phyloP scores from a whole-genome alignment of 2,797 vertebrate species.

The Podarcis siculus region DNA sequence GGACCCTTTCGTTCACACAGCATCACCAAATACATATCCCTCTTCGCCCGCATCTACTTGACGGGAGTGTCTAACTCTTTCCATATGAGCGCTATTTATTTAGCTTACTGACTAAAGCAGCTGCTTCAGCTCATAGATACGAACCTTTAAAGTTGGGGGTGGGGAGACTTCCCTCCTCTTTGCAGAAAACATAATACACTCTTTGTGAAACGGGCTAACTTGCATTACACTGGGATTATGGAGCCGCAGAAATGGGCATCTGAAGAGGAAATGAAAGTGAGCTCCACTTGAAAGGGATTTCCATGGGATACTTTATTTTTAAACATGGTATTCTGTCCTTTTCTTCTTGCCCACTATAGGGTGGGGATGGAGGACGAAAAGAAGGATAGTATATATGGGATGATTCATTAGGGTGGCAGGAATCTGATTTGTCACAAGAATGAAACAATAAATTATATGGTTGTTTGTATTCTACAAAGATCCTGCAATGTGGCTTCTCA shows the following conservation, averaged over 20 bases:
- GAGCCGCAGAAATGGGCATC: background rate
- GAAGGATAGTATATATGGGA: background rate
- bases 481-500: background rate
- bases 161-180: background rate
- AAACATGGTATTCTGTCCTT: slow-evolving; percentile 35
- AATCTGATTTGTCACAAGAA: accelerated
- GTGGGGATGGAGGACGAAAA: background rate
- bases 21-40: background rate
- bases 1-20: slow-evolving; percentile 40
- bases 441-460: background rate
- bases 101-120: slow-evolving; percentile 59
- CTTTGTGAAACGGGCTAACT: slow-evolving; percentile 33
- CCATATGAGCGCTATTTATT: slow-evolving; percentile 62
- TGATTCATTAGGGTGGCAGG: background rate
- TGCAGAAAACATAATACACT: slow-evolving; percentile 25
- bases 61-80: slow-evolving; percentile 48
- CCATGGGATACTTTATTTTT: slow-evolving; percentile 31
- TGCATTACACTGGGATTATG: slow-evolving; percentile 5
- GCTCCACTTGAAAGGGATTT: slow-evolving; percentile 47
- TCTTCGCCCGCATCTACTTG: slow-evolving; percentile 25
- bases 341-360: background rate
- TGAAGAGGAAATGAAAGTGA: slow-evolving; percentile 54
- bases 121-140: slow-evolving; percentile 49
- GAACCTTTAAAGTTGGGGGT: slow-evolving; percentile 25
- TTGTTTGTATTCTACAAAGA: background rate